Evolutionary conservation across 2,113 vertebrate genomes (phyloP).

Genomic region (Archilochus colubris): DNA sequence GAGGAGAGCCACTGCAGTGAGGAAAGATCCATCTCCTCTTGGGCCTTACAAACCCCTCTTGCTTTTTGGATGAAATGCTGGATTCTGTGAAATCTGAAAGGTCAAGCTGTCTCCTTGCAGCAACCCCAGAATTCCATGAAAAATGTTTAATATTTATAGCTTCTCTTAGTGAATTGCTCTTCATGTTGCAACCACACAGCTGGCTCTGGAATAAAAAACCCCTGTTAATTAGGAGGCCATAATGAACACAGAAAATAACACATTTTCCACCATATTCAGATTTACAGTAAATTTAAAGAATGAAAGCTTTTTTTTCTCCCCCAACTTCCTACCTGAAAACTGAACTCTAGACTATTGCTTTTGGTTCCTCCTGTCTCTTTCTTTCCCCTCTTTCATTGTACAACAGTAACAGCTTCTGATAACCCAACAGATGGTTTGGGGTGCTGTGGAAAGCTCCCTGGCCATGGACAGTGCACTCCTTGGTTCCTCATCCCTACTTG

Average conservation of each 20-base stretch:
- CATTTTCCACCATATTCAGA: background rate
- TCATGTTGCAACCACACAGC: background rate
- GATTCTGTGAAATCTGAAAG: background rate
- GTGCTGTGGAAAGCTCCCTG: slow-evolving; percentile 56
- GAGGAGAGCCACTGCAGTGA: background rate
- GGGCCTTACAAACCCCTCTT: background rate
- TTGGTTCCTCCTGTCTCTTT: background rate
- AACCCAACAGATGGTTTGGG: slow-evolving; percentile 72
- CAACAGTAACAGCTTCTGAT: background rate
- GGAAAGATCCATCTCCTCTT: background rate
- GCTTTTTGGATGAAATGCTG: background rate
- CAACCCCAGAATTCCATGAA: background rate
- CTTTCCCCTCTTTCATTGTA: background rate
- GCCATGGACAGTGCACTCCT: slow-evolving; percentile 70
- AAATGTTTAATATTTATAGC: background rate
- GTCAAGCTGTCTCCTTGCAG: background rate
- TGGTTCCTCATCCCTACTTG: slow-evolving; percentile 71
- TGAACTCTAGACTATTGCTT: background rate
- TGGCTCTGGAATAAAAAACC: background rate
- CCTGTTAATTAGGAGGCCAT: background rate
- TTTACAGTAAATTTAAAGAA: background rate
- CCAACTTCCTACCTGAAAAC: background rate
- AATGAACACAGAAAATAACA: background rate
- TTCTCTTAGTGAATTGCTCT: background rate
- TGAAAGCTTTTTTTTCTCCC: background rate